Evolutionary conservation across 1,140 invertebrate genomes (phyloP), one percentile per base, ranked within the genome.

Genomic region (Sycobia sp.): DNA sequence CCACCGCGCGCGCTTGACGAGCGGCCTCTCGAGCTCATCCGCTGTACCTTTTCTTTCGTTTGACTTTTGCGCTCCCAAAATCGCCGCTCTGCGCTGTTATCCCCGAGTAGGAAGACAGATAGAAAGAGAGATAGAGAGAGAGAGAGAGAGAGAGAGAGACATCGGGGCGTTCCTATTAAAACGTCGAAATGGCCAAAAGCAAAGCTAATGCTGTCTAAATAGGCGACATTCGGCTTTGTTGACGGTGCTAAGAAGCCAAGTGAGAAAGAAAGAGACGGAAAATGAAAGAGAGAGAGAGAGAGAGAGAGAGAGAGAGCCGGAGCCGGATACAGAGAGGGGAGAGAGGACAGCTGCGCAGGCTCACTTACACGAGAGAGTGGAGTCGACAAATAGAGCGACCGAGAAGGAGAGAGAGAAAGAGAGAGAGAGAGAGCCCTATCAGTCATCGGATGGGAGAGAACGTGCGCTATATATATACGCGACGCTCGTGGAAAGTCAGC

Each of bases 161-260:
- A 8, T 7, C 14, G 62, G 63, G 56, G 51, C 56, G 62, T 51
- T 67, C 62, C 72, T 68, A 75, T 75, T 74, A 77, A 76, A 77
- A 72, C 69, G 71, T 76, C 75, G 76, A 72, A 74, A 75, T 76
- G 75, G 75, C 73, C 76, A 77, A 78, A 78, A 77, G 77, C 73
- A 74, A 77, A 71, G 76, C 76, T 79, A 79, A 79, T 80, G 71
- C 76, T 77, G 74, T 78, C 76, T 72, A 79, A 78, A 79, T 78
- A 78, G 71, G 53, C 66, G 64, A 71, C 22, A 43, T 8, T 27
- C 36, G 39, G 54, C 54, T 56, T 32, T 56, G 54, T 44, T 34
- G 54, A 4, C 18, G 18, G 5, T 4, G 5, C 29, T 11, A 11
- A 7, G 29, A 32, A 32, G n/a, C n/a, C n/a, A n/a, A n/a, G n/a